Base-by-base conservation (phyloP, 2,797 vertebrate species). In the Setipinna tenuifilis region DNA sequence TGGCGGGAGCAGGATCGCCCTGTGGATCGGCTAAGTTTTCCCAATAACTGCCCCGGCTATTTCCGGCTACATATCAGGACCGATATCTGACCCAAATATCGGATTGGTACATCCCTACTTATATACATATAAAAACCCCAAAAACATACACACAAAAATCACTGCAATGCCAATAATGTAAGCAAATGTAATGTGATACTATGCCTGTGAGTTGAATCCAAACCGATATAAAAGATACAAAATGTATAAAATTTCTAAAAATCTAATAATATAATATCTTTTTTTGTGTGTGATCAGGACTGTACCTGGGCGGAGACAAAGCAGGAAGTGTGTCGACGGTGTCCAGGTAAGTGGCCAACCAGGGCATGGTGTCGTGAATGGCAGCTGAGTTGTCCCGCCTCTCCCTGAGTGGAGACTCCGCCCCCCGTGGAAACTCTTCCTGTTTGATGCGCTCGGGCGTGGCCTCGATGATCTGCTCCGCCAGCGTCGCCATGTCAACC, bases 401-500 rank as follows among this genome's bases (percentile, higher is more conserved):
- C 89, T 97, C 96, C 90, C 95, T 88, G 23, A 96, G 92, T 0
- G 95, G 93, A 0, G 94, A 92, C 90, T 97, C 97, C 0, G 92
- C 83, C 90, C 88, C 94, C 80, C 85, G 75, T n/a, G 94, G 86
- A 35, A 97, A 98, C 82, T 96, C 96, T 82, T 98, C 97, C 86
- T 93, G 96, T 90, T 98, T 98, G 91, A 98, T 98, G 88, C 95
- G 94, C 59, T 98, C 97, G 0, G 97, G 97, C 0, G 97, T 98
- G 12, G 97, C 97, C 89, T 98, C 96, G 0, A 98, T 96, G 91
- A 98, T 98, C 88, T 98, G 96, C 91, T 97, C 96, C 0, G 97
- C 97, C 87, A 98, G 93, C 0, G 96, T 95, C 11, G 96, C 94
- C 96, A 98, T 97, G 92, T 98, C 97, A 80, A 98, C 97, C 97